Base-by-base conservation (phyloP, 2,888 invertebrate genomes). In the Pollenia griseotomentosa region DNA sequence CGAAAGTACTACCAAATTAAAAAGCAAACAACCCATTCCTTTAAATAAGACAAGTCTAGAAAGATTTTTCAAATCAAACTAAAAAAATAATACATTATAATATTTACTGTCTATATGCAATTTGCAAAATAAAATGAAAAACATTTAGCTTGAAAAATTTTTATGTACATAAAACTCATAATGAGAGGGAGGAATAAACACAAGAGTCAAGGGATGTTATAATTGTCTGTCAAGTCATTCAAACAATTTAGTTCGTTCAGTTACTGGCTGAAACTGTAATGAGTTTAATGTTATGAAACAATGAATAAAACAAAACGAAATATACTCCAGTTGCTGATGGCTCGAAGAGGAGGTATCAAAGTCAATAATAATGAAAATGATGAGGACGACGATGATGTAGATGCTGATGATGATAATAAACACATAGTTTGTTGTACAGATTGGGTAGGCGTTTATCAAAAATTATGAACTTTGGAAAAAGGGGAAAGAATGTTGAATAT, bases 371-470 rank as follows among this genome's bases (percentile, higher is more conserved):
- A 81, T 75, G 55, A 75, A 57, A 68, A 77, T 84, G 53, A 84
- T 83, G 77, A 70, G 77, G 74, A 79, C 71, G 75, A 63, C 23
- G 42, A 65, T 48, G 55, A 51, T 55, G 53, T 61, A 53, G 48
- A 63, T 48, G 44, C 55, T 44, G 53, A 55, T 63, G 68, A 66
- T 74, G 19, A 81, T 82, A 68, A 83, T 83, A 65, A 77, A 83
- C 77, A 83, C 59, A 53, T 68, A 83, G 77, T 77, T 79, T 79
- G 61, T 63, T 74, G 74, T 80, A 55, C 74, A 80, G 79, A 85
- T 85, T 85, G 79, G 80, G 84, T 85, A 85, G 84, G 84, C 84
- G 84, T 85, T 80, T 70, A 68, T 78, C 73, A 79, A 68, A 84
- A 79, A 59, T 84, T 71, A 79, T 79, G 66, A 84, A 68, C 57